Evolutionary conservation across 2,888 invertebrate species (phyloP).

Genomic region (Plebejus anna): DNA sequence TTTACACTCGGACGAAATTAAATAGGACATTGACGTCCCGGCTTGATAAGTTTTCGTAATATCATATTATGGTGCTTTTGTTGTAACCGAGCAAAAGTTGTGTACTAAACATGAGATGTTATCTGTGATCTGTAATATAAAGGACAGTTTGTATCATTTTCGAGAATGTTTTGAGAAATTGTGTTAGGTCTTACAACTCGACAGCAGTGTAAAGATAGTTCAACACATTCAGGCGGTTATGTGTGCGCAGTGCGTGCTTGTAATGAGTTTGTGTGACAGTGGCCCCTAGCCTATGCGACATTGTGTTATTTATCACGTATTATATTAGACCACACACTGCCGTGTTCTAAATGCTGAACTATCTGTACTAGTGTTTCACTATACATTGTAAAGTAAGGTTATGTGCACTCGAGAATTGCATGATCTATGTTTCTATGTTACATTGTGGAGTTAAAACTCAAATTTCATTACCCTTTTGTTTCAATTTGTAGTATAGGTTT

Average conservation of each 20-base stretch:
- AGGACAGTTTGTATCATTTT: conserved; percentile 22
- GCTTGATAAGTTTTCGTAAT: conserved; percentile 11
- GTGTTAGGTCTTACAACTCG: conserved; percentile 4
- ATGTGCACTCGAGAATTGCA: conserved; percentile 17
- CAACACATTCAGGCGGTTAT: not conserved
- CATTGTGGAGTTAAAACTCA: not conserved
- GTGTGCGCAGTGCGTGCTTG: not conserved
- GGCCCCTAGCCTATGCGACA: not conserved
- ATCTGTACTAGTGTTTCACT: not conserved
- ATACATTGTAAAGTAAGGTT: conserved; percentile 2
- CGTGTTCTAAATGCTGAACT: not conserved
- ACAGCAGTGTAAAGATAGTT: not conserved
- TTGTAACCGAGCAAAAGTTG: conserved; percentile 18
- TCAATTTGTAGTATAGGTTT: conserved; percentile 9
- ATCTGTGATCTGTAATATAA: conserved; percentile 28
- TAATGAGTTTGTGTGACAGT: not conserved
- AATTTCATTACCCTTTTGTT: not conserved
- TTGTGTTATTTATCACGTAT: not conserved
- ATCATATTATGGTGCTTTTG: conserved; percentile 25
- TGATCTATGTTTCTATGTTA: conserved; percentile 5
- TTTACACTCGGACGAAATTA: conserved; percentile 15
- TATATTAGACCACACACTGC: not conserved
- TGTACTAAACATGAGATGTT: conserved; percentile 8
- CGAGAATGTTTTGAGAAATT: conserved; percentile 4
- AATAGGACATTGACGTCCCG: not conserved